Evolutionary conservation across 2,797 vertebrate genomes (phyloP).

Genomic region (Zonotrichia albicollis): DNA sequence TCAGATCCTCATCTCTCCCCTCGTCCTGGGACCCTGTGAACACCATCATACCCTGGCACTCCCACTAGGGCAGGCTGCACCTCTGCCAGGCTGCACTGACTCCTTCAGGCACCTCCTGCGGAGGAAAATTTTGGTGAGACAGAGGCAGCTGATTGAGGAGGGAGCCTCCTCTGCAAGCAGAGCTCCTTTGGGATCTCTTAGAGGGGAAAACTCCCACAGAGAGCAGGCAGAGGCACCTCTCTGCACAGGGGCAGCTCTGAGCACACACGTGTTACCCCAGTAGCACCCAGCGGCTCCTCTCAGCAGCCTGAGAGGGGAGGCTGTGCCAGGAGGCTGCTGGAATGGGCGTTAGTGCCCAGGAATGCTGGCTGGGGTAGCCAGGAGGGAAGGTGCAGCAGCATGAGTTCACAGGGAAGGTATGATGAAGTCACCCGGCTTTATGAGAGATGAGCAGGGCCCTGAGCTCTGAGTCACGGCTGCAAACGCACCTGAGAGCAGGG

Average conservation of each 20-base stretch:
- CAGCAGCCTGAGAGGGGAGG: background rate
- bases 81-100: background rate
- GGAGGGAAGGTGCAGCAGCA: slow-evolving; percentile 62
- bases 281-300: background rate
- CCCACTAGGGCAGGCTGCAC: background rate
- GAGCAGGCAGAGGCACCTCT: slow-evolving; percentile 34
- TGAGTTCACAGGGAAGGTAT: slow-evolving; percentile 61
- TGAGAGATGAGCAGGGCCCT: background rate
- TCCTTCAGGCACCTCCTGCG: background rate
- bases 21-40: no score
- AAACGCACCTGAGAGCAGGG: background rate
- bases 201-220: background rate
- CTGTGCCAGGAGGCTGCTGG: slow-evolving; percentile 22
- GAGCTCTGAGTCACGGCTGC: slow-evolving; percentile 16
- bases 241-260: background rate
- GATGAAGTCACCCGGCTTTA: slow-evolving; percentile 55
- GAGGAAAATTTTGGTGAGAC: background rate
- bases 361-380: slow-evolving; percentile 59
- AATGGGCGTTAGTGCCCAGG: background rate
- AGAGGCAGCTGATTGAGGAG: background rate
- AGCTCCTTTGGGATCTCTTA: background rate
- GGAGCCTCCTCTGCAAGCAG: background rate
- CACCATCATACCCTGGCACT: background rate
- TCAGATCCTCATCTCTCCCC: no score
- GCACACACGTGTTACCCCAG: background rate